These are phyloP conservation scores for Iphiclides podalirius DNA, from an alignment of 2,888 invertebrate genomes.

Conservation along the genomic window DNA sequence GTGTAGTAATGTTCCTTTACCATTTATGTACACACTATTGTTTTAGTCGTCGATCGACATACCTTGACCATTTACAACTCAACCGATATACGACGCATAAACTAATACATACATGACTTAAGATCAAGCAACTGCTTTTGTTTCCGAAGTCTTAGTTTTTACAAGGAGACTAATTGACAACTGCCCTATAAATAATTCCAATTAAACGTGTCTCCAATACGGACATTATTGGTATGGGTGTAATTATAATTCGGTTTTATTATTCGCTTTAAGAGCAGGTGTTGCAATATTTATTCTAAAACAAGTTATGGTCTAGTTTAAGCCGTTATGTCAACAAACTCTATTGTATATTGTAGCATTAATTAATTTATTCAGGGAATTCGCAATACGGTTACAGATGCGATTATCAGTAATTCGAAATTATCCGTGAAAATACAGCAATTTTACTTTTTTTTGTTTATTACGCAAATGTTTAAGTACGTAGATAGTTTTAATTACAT, in stretches of 20 bases:
- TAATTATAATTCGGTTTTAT: slow-evolving; percentile 23
- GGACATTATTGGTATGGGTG: slow-evolving; percentile 16
- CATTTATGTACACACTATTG: slow-evolving; percentile 2
- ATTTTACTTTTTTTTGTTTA: no score
- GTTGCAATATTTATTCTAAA: slow-evolving; percentile 37
- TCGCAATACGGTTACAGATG: no score
- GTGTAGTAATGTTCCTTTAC: not conserved
- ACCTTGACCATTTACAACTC: slow-evolving; percentile 15
- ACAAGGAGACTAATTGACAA: slow-evolving; percentile 12
- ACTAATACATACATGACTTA: slow-evolving; percentile 16
- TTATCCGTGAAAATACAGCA: no score
- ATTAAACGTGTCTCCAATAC: slow-evolving; percentile 13
- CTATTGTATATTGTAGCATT: slow-evolving; percentile 1
- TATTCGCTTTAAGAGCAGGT: slow-evolving; percentile 32
- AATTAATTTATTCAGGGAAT: no score
- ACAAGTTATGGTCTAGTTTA: slow-evolving; percentile 24
- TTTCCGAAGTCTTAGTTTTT: slow-evolving; percentile 10
- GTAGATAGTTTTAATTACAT: no score
- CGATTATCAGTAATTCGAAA: not conserved
- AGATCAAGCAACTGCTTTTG: slow-evolving; percentile 14
- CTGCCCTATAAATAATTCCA: slow-evolving; percentile 19
- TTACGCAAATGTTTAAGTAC: no score
- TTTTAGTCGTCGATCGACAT: slow-evolving; percentile 6
- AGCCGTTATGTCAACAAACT: not conserved
- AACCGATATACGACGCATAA: slow-evolving; percentile 5